Percentiles rank a stretch among this genome's conserved stretches.
Evolutionary conservation across 1,140 invertebrate species (phyloP).

Genomic region (Rhyacophila brunnea): DNA sequence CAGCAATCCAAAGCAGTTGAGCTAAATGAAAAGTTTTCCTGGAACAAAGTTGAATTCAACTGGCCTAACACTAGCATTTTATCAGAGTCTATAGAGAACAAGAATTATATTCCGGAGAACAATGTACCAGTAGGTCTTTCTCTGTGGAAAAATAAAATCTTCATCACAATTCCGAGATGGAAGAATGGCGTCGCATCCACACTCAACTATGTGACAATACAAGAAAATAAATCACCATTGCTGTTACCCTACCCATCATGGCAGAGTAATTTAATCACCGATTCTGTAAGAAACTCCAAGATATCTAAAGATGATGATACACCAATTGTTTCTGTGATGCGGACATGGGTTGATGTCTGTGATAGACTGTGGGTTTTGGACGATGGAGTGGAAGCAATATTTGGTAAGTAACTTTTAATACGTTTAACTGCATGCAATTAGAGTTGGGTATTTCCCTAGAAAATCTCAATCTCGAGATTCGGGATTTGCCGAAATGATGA

Average conservation of each 20-base stretch:
- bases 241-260: conserved; percentile 70
- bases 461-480: too few species aligned
- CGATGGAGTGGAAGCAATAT: conserved; percentile 60
- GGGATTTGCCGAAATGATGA: too few species aligned
- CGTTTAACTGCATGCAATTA: too few species aligned
- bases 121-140: conserved; percentile 60
- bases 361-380: conserved; percentile 66
- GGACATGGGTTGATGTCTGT: conserved; percentile 61
- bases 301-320: neutral
- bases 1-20: conserved; percentile 19
- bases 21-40: conserved; percentile 62
- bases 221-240: conserved; percentile 56
- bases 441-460: too few species aligned
- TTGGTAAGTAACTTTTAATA: conserved; percentile 40
- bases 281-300: conserved; percentile 25
- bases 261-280: conserved; percentile 58
- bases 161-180: conserved; percentile 61
- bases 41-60: conserved; percentile 68
- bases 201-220: conserved; percentile 52
- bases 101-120: conserved; percentile 56
- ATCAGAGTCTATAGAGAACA: conserved; percentile 55
- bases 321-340: conserved; percentile 54
- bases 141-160: conserved; percentile 59
- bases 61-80: conserved; percentile 64
- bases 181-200: conserved; percentile 56